Base-by-base conservation (phyloP, 2,113 vertebrate genomes). In the Capreolus pygargus region DNA sequence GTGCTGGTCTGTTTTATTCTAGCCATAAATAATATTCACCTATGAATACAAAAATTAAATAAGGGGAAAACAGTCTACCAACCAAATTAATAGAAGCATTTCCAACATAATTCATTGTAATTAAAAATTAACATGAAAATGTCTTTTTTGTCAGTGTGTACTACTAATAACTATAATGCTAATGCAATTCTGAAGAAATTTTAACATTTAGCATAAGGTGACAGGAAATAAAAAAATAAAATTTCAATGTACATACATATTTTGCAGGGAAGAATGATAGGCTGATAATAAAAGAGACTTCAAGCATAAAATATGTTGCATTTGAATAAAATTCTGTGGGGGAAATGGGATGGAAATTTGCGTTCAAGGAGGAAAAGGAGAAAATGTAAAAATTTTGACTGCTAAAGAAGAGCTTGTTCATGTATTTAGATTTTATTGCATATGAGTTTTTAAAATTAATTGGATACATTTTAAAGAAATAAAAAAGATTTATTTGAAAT, bases 81-180 rank as follows among this genome's bases (percentile, higher is more conserved):
- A 95, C 97, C 33, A 89, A 86, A 89, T 95, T 95, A 97, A 84
- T 64, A 86, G 25, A 86, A 95, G 28, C n/a, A 97, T 92, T 95
- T 91, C 50, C 21, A 30, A 95, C 90, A 81, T 85, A 79, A 89
- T 3, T 70, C 76, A 3, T 50, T 93, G 76, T 76, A 82, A 12
- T 86, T 89, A 93, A 87, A 86, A 81, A 88, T 78, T 93, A 28
- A 47, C 79, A 61, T 76, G 3, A 83, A 89, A 87, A 70, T 52
- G 54, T 45, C 7, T 95, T n/a, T 94, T 91, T 74, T 91, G 16
- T 95, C 28, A 94, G 2, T 74, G 6, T 85, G 6, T 64, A 64
- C 21, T 82, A 55, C 30, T 93, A 86, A 89, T 90, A 85, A 92
- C 86, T 92, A 67, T 64, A 91, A 84, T 50, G 33, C 81, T 79